phyloP scores from a whole-genome alignment of 2,888 invertebrate genomes.

The Agonopterix alstromeriana region DNA sequence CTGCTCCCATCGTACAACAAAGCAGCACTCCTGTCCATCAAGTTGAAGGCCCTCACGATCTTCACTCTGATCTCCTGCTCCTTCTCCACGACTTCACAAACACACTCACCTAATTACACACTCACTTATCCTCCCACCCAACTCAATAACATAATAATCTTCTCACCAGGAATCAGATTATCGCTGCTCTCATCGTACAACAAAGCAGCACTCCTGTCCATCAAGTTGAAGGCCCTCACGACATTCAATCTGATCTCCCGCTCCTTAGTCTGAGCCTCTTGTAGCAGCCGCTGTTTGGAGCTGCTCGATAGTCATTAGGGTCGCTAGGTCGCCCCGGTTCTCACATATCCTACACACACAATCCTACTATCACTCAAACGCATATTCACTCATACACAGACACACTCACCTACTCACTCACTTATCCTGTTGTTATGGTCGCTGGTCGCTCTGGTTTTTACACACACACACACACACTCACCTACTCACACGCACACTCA shows the following conservation, averaged over 20 bases:
- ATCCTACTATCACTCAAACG: too few relatives aligned
- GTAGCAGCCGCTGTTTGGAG: constrained; percentile 38
- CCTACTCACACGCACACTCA: too few relatives aligned
- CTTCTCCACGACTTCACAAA: constrained; percentile 12
- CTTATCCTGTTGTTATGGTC: too few relatives aligned
- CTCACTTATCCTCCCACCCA: too few relatives aligned
- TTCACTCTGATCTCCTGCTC: constrained; percentile 56
- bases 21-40: constrained; percentile 40
- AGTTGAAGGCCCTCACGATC: constrained; percentile 50
- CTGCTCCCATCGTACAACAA: constrained; percentile 32
- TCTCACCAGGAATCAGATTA: constrained; percentile 53
- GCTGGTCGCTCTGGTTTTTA: too few relatives aligned
- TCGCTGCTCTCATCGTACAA: constrained; percentile 33
- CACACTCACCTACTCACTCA: too few relatives aligned
- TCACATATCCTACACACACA: too few relatives aligned
- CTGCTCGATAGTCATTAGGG: constrained; percentile 32
- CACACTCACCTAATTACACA: too few relatives aligned
- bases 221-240: constrained; percentile 50
- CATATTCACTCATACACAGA: too few relatives aligned
- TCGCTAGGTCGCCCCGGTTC: constrained; percentile 29
- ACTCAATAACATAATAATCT: too few relatives aligned
- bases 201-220: constrained; percentile 36
- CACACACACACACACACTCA: too few relatives aligned
- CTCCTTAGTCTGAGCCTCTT: constrained; percentile 40
- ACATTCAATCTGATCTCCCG: constrained; percentile 54